Evolutionary conservation across 2,797 vertebrate species (phyloP).

Genomic region (Paratrypauchen microcephalus): DNA sequence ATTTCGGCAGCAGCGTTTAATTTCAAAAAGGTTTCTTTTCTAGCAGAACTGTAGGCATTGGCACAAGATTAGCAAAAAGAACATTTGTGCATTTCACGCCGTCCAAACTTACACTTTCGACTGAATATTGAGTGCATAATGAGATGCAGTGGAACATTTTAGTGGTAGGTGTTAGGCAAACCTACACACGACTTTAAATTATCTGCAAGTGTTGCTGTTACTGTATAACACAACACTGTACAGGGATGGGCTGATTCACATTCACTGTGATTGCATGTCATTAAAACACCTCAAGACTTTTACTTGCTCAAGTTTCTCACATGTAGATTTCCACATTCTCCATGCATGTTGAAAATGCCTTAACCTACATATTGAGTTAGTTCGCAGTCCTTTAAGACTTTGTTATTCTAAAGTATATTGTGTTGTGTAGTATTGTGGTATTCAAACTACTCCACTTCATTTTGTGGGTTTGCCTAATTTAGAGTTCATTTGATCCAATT

Average conservation of each 20-base stretch:
- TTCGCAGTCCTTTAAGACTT: not conserved
- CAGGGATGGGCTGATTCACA: not conserved
- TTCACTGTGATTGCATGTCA: not conserved
- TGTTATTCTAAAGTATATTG: no score
- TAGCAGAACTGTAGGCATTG: slow-evolving; percentile 15
- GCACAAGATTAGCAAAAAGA: slow-evolving; percentile 14
- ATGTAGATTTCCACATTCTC: not conserved
- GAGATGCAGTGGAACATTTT: slow-evolving; percentile 3
- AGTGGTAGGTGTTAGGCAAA: slow-evolving; percentile 12
- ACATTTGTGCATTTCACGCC: slow-evolving; percentile 18
- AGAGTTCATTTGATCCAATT: no score
- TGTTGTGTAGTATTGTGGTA: no score
- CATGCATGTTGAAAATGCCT: not conserved
- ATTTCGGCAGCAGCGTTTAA: slow-evolving; percentile 20
- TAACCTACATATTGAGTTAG: not conserved
- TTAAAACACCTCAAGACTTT: not conserved
- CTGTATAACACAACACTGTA: slow-evolving; percentile 8
- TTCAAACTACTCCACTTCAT: no score
- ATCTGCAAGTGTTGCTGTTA: slow-evolving; percentile 12
- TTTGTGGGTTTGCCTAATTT: no score
- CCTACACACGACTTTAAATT: slow-evolving; percentile 1
- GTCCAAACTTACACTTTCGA: slow-evolving; percentile 17
- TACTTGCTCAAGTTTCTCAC: slow-evolving; percentile 1
- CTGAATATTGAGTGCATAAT: slow-evolving; percentile 5
- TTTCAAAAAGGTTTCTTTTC: slow-evolving; percentile 16